These are phyloP conservation scores for Scaptodrosophila lebanonensis DNA, from an alignment of 1,140 invertebrate species.

Conservation along the genomic window DNA sequence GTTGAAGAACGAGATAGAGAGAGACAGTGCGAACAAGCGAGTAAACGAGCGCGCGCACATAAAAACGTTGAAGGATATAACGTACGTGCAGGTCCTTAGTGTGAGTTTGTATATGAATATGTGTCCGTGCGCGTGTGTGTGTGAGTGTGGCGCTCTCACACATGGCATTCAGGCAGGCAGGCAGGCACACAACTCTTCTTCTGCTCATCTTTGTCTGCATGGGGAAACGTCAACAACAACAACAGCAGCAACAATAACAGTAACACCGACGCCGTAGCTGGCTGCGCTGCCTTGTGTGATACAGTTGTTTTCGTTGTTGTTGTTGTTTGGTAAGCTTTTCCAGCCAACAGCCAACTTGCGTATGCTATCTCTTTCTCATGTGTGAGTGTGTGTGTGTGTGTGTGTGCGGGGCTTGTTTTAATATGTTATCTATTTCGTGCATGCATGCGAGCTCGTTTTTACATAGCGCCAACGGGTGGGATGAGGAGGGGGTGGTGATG, in stretches of 20 bases:
- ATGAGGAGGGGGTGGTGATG: slow-evolving; percentile 19
- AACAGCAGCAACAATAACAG: no score
- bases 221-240: no score
- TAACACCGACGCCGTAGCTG: slow-evolving; percentile 29
- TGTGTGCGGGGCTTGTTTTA: slow-evolving; percentile 48
- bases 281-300: slow-evolving; percentile 8
- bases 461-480: slow-evolving; percentile 40
- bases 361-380: slow-evolving; percentile 59
- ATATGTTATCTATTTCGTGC: slow-evolving; percentile 73
- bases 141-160: slow-evolving; percentile 28
- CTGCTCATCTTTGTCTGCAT: slow-evolving; percentile 45
- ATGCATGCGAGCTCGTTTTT: slow-evolving; percentile 61
- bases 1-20: slow-evolving; percentile 3
- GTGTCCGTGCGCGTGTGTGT: slow-evolving; percentile 2
- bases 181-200: slow-evolving; percentile 62
- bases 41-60: slow-evolving; percentile 15
- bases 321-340: slow-evolving; percentile 35
- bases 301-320: slow-evolving; percentile 16
- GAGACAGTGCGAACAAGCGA: slow-evolving; percentile 1
- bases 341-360: slow-evolving; percentile 30
- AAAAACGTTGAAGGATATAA: slow-evolving; percentile 18
- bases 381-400: slow-evolving; percentile 13
- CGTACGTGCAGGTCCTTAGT: slow-evolving; percentile 45
- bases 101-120: slow-evolving; percentile 38
- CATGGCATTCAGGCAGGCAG: slow-evolving; percentile 29